phyloP scores from a whole-genome alignment of 2,113 vertebrate genomes.

The Odontophorus gujanensis region DNA sequence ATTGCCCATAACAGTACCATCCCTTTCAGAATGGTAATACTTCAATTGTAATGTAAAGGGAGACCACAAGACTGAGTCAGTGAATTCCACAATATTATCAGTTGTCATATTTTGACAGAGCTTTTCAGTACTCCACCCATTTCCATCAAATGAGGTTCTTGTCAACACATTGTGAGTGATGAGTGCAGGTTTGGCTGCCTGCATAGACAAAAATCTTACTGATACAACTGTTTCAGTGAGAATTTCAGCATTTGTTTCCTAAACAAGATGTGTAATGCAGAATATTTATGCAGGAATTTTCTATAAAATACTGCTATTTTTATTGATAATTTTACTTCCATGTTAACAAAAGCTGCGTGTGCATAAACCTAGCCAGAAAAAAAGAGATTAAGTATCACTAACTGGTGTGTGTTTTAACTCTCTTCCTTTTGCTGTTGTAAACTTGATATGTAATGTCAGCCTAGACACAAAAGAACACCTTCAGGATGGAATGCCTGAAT shows the following conservation, averaged over 20 bases:
- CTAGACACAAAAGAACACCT: constrained; percentile 16
- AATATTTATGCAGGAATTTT: background rate
- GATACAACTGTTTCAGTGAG: background rate
- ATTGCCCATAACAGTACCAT: background rate
- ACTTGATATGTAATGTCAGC: constrained; percentile 50
- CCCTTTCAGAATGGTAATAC: background rate
- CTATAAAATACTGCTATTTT: background rate
- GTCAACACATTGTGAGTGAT: accelerated
- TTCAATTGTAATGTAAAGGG: background rate
- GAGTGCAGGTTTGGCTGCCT: background rate
- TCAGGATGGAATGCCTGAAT: background rate
- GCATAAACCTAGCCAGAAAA: background rate
- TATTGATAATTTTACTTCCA: background rate
- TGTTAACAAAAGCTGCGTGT: background rate
- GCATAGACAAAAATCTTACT: background rate
- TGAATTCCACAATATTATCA: background rate
- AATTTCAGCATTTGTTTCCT: background rate
- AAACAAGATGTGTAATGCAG: background rate
- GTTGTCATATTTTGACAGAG: background rate
- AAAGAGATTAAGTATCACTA: background rate
- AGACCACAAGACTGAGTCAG: background rate
- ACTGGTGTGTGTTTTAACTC: background rate
- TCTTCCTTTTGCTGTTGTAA: constrained; percentile 9
- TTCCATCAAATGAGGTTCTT: background rate
- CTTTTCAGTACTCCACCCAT: background rate